Percentiles rank a stretch among this genome's conserved stretches.
Conservation (phyloP, 2,113 vertebrate species). For the Cyphomyrus discorhynchus region DNA sequence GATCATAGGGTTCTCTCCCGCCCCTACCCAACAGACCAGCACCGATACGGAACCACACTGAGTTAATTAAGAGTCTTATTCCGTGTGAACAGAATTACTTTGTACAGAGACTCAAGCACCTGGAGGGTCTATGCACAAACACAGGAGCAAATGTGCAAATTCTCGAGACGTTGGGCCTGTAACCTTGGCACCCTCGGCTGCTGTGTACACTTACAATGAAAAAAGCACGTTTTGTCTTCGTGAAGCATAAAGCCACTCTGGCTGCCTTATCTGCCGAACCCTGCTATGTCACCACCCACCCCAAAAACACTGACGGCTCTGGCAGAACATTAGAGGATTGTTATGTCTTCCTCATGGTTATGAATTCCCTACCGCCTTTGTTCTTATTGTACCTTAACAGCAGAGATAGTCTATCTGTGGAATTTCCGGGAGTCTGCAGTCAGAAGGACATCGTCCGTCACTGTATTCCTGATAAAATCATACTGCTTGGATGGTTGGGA, state of each 20-base stretch:
- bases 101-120: not conserved
- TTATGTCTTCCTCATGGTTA: constrained; percentile 36
- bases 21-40: not conserved
- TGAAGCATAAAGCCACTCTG: not conserved
- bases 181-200: not conserved
- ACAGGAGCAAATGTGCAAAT: not conserved
- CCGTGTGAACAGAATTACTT: not conserved
- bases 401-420: constrained; percentile 44
- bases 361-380: constrained; percentile 15
- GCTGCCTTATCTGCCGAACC: not conserved
- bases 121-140: not conserved
- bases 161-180: not conserved
- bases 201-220: not conserved
- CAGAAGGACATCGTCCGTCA: constrained; percentile 20
- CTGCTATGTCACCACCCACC: not conserved
- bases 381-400: constrained; percentile 9
- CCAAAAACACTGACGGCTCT: not conserved
- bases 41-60: not conserved
- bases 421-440: constrained; percentile 40
- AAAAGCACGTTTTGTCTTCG: not conserved
- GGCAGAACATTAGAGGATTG: constrained; percentile 15
- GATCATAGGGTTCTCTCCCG: not conserved
- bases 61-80: not conserved
- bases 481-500: not conserved
- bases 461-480: not conserved